Evolutionary conservation across 1,140 invertebrate genomes (phyloP).

Genomic region (Micrasema minimum): DNA sequence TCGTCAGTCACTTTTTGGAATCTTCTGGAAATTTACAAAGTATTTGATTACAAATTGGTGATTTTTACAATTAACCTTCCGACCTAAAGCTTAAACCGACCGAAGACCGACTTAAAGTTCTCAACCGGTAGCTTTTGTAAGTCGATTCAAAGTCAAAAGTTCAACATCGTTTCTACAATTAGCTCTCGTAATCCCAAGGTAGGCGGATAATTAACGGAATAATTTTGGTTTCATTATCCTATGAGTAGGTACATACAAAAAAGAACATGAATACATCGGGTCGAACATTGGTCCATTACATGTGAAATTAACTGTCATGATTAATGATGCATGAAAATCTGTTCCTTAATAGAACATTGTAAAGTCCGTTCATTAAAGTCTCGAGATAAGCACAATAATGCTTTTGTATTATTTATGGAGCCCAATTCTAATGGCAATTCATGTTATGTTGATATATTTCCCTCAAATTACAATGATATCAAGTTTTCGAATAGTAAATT

Average conservation of each 20-base stretch:
- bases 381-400: constrained; percentile 16
- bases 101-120: no score
- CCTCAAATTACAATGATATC: no score
- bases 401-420: constrained; percentile 3
- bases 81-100: no score
- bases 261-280: background rate
- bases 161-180: constrained; percentile 1
- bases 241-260: no score
- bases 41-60: no score
- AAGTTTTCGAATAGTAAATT: no score
- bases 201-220: background rate
- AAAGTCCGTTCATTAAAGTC: constrained; percentile 10
- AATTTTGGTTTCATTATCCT: no score
- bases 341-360: constrained; percentile 5
- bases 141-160: background rate
- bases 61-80: no score
- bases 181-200: constrained; percentile 1
- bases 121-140: no score
- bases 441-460: no score
- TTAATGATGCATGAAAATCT: constrained; percentile 12
- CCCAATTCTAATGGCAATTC: background rate
- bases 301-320: constrained; percentile 9
- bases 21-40: no score
- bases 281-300: background rate
- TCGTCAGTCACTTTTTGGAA: no score